Conservation (phyloP, 2,797 vertebrate species). For the Myripristis murdjan region DNA sequence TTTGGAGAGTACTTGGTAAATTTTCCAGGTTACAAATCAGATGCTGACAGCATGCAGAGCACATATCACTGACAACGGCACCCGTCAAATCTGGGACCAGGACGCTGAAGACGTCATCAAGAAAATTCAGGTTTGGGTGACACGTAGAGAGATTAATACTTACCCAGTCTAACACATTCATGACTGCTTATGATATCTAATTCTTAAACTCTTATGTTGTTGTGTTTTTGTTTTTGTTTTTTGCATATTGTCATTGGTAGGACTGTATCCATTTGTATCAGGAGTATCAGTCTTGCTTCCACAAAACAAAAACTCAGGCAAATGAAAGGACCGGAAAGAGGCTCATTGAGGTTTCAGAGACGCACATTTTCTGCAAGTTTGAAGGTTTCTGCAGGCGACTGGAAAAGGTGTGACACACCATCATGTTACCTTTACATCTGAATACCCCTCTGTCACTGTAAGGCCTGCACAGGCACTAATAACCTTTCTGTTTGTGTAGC, state of each 20-base stretch:
- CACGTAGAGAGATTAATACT: background rate
- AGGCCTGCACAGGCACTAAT: background rate
- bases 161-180: background rate
- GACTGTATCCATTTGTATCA: slow-evolving; percentile 85
- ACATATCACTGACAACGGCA: slow-evolving; percentile 87
- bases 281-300: slow-evolving; percentile 88
- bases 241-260: slow-evolving; percentile 60
- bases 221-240: too few relatives aligned
- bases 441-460: background rate
- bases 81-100: slow-evolving; percentile 87
- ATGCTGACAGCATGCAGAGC: slow-evolving; percentile 88
- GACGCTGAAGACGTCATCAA: slow-evolving; percentile 77
- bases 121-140: slow-evolving; percentile 85
- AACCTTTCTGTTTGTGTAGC: slow-evolving; percentile 79
- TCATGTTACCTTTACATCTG: background rate
- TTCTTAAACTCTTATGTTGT: too few relatives aligned
- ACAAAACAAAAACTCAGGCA: slow-evolving; percentile 81
- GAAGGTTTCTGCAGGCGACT: slow-evolving; percentile 88
- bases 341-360: slow-evolving; percentile 87
- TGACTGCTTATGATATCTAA: slow-evolving; percentile 7
- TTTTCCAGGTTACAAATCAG: slow-evolving; percentile 88
- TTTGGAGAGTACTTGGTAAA: slow-evolving; percentile 3
- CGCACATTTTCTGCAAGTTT: slow-evolving; percentile 88
- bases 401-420: slow-evolving; percentile 81
- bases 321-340: slow-evolving; percentile 75